These are phyloP conservation scores for Coracopsis vasa DNA, from an alignment of 2,113 vertebrate genomes.

Conservation along the genomic window DNA sequence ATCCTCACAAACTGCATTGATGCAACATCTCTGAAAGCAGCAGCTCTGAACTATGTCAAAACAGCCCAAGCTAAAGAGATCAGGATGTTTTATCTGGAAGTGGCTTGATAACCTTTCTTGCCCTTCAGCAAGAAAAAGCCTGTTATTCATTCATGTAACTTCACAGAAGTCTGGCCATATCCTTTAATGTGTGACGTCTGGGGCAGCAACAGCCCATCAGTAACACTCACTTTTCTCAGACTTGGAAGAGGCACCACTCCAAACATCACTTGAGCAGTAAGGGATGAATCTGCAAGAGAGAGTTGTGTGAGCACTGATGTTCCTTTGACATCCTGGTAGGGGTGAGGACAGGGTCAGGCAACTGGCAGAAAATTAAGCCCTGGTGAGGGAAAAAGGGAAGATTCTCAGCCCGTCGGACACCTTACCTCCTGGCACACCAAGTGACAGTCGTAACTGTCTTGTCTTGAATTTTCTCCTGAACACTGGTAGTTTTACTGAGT, in stretches of 20 bases:
- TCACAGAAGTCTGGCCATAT: slow-evolving; percentile 56
- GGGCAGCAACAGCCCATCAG: slow-evolving; percentile 53
- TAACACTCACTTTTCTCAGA: slow-evolving; percentile 89
- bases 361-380: slow-evolving; percentile 1
- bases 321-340: background rate
- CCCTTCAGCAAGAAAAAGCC: slow-evolving; percentile 54
- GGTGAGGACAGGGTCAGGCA: background rate
- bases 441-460: background rate
- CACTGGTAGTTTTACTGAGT: background rate
- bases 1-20: slow-evolving; percentile 1
- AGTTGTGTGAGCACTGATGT: background rate
- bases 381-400: background rate
- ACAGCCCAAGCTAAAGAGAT: slow-evolving; percentile 41
- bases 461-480: background rate
- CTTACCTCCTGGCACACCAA: background rate
- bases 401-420: background rate
- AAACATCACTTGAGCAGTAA: slow-evolving; percentile 98
- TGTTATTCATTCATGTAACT: slow-evolving; percentile 13
- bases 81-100: slow-evolving; percentile 68
- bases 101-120: slow-evolving; percentile 62
- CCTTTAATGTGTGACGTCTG: slow-evolving; percentile 45
- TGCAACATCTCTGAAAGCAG: slow-evolving; percentile 24
- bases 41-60: slow-evolving; percentile 56
- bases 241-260: slow-evolving; percentile 91
- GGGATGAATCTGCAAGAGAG: slow-evolving; percentile 88